Evolutionary conservation across 2,113 vertebrate species (phyloP).

Genomic region (Triplophysa rosa): DNA sequence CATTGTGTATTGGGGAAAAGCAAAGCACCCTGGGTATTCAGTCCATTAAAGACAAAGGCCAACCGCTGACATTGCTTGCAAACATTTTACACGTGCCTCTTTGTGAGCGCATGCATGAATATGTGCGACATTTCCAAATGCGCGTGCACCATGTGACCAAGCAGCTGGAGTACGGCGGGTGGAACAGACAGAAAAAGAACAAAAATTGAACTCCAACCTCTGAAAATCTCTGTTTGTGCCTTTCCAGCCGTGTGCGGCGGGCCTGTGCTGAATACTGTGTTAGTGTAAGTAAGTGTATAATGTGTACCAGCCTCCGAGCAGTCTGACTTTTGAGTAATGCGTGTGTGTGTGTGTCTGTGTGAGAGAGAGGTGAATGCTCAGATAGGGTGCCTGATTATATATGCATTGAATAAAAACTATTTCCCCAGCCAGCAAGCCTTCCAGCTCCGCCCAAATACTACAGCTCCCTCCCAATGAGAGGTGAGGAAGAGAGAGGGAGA

Average conservation of each 20-base stretch:
- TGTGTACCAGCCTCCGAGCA: slow-evolving; percentile 25
- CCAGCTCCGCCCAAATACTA: slow-evolving; percentile 53
- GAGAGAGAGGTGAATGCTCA: slow-evolving; percentile 42
- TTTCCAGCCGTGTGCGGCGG: neutral
- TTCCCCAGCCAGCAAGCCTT: slow-evolving; percentile 61
- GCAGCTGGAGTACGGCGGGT: neutral
- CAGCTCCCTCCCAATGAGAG: slow-evolving; percentile 47
- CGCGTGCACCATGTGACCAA: neutral
- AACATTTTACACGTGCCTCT: neutral
- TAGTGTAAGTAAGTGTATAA: slow-evolving; percentile 45
- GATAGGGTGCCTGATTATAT: slow-evolving; percentile 68
- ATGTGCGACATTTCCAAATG: slow-evolving; percentile 3
- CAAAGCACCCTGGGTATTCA: neutral
- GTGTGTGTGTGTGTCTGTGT: slow-evolving; percentile 33
- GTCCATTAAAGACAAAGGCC: slow-evolving; percentile 12
- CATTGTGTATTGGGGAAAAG: neutral
- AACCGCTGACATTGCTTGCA: neutral
- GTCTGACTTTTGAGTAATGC: slow-evolving; percentile 20
- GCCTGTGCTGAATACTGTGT: slow-evolving; percentile 22
- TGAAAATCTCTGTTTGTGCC: neutral
- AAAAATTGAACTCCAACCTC: neutral
- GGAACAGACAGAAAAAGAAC: slow-evolving; percentile 7
- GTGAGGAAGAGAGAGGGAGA: slow-evolving; percentile 44
- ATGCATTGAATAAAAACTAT: slow-evolving; percentile 74
- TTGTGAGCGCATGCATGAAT: neutral